phyloP scores from a whole-genome alignment of 2,113 vertebrate genomes.

The Poeciliopsis prolifica region DNA sequence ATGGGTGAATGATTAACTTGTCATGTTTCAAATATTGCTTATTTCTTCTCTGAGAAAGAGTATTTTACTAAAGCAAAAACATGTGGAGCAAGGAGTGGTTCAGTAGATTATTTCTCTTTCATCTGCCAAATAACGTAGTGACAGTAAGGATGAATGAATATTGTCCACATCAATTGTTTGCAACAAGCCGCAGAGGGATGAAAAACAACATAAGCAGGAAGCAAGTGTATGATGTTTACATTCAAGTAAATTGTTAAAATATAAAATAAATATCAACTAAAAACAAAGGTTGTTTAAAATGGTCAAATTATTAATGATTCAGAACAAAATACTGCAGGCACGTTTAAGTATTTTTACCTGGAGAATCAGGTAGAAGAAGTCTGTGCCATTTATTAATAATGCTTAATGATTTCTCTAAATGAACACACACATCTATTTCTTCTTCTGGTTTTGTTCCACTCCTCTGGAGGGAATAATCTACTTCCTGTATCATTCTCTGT shows the following conservation, averaged over 20 bases:
- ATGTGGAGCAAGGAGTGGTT: not conserved
- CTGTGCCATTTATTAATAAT: not conserved
- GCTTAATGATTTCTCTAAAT: not conserved
- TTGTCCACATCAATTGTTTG: not conserved
- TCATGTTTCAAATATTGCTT: slow-evolving; percentile 20
- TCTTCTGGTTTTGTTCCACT: not conserved
- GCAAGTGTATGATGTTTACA: not conserved
- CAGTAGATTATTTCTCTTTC: not conserved
- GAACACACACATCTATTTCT: not conserved
- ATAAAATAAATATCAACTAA: not conserved
- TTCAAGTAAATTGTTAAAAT: not conserved
- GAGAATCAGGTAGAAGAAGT: not conserved
- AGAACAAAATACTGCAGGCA: too few relatives aligned
- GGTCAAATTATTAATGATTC: too few relatives aligned
- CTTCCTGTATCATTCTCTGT: not conserved
- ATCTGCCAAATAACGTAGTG: not conserved
- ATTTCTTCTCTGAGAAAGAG: not conserved
- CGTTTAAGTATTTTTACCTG: not conserved
- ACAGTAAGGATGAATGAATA: not conserved
- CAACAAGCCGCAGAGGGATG: not conserved
- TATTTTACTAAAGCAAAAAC: not conserved
- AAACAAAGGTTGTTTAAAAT: not conserved
- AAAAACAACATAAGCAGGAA: not conserved
- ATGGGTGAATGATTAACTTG: slow-evolving; percentile 37
- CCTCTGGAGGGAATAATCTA: too few relatives aligned